Conservation (phyloP, 2,113 vertebrate genomes). For the Pollachius pollachius region DNA sequence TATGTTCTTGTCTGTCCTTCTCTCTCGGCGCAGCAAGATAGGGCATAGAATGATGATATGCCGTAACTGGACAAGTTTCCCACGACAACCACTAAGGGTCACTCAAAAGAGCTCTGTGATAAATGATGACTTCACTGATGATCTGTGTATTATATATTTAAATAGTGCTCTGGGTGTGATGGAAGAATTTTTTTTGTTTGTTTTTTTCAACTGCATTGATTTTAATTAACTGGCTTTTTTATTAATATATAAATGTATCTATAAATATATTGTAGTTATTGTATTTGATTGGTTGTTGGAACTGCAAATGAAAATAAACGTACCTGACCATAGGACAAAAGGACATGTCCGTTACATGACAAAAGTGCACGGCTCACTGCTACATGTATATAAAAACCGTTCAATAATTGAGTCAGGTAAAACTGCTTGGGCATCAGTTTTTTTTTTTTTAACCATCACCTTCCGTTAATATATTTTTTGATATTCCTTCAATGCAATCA, state of each 20-base stretch:
- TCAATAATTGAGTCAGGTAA: not conserved
- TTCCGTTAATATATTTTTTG: not conserved
- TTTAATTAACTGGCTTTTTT: constrained; percentile 48
- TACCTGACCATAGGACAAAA: constrained; percentile 29
- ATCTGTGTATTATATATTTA: constrained; percentile 60
- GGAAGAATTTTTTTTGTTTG: constrained; percentile 5
- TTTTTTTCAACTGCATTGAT: constrained; percentile 43
- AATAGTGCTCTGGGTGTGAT: constrained; percentile 47
- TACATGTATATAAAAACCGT: not conserved
- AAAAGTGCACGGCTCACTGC: constrained; percentile 23
- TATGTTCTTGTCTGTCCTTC: no score
- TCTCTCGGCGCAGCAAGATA: no score
- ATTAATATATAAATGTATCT: constrained; percentile 55
- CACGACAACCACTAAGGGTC: constrained; percentile 46
- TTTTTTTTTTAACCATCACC: not conserved
- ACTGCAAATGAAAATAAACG: constrained; percentile 22
- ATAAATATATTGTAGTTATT: constrained; percentile 46
- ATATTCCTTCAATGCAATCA: constrained; percentile 15
- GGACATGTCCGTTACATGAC: constrained; percentile 8
- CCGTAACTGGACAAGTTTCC: constrained; percentile 51
- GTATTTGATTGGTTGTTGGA: constrained; percentile 34
- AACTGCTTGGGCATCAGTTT: not conserved
- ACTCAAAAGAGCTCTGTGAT: constrained; percentile 43
- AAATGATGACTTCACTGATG: constrained; percentile 48
- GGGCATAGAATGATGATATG: constrained; percentile 24